Base-by-base conservation (phyloP, 2,113 vertebrate genomes). In the Cephalopterus ornatus region DNA sequence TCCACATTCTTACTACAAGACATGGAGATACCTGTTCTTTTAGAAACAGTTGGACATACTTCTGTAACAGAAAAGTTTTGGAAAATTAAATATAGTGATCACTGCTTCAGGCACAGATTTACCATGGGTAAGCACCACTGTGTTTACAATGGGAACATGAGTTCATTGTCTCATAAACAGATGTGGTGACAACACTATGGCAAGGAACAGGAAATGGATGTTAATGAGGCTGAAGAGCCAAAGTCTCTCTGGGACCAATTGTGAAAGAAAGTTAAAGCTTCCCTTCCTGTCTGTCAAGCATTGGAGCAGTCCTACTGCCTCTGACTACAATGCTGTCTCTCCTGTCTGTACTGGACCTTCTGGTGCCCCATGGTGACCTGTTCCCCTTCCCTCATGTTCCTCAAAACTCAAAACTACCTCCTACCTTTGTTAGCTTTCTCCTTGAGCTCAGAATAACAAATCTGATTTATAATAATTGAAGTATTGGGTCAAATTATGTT, bases 151-250 rank as follows among this genome's bases (percentile, higher is more conserved):
- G 24, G 72, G 73, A 95, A 95, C 83, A 92, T 52, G 71, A 72
- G 56, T 65, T 92, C 68, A 71, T 89, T 91, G 56, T 95, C 84
- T 72, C 41, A 58, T 7, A 32, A 92, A 89, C 24, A 33, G 41
- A 68, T 61, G 76, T 41, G 39, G 86, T 87, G 83, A 93, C 91
- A 95, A 89, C 61, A 75, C 65, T 49, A 27, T 1, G 8, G 39
- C 65, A 81, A 78, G 52, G 47, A 89, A 37, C 39, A 92, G 76
- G 86, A 97, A 96, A 89, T 81, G 65, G 89, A 86, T 37, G 52
- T 65, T 95, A 92, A 95, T 87, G 84, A 94, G 47, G 76, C 73
- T 93, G 89, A 96, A 93, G 89, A 95, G 56, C 14, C 33, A 42
- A 92, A 91, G 56, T 56, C 86, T 92, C 86, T 67, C 73, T 72